Base-by-base conservation (phyloP, 2,797 vertebrate species). In the Natrix natrix region DNA sequence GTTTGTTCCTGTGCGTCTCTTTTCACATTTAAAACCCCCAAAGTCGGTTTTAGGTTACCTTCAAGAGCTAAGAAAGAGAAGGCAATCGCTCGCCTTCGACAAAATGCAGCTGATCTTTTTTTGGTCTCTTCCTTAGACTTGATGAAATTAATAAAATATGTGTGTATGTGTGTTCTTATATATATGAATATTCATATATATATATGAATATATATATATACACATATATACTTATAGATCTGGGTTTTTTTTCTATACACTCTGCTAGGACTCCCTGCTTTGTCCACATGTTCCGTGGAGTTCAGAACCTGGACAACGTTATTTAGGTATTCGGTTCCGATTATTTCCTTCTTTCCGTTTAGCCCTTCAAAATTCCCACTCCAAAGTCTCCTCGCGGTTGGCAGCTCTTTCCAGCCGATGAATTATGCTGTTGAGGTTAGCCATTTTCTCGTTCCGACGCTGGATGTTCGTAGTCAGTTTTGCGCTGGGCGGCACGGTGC, bases 401-500 rank as follows among this genome's bases (percentile, higher is more conserved):
- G 99, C 99, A 0, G 99, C 99, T 94, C 98, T 98, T 97, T 99
- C 99, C 90, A 99, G 97, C 97, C 99, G 98, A 96, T 99, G 99
- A 97, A 99, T 99, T 98, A 99, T 99, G 98, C 99, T 99, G 98
- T 99, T 99, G 97, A 99, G 98, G 98, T 99, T 99, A 95, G 99
- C 99, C 99, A 99, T 99, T 98, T 99, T 99, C 98, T 99, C 99
- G 0, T 99, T 99, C 96, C 99, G 98, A 97, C 99, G 98, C 97
- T 99, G 99, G 97, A 98, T 97, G 97, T 98, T 99, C 96, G 98
- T 98, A 97, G 98, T 99, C 94, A 98, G 98, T 97, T 98, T 99
- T 95, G 98, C 96, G 91, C 96, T 96, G 0, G 96, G 97, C 89
- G 95, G 94, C 78, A 95, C 90, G 66, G 96, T 90, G 52, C 91